phyloP scores from a whole-genome alignment of 2,888 invertebrate species.

The Aphidoletes aphidimyza region DNA sequence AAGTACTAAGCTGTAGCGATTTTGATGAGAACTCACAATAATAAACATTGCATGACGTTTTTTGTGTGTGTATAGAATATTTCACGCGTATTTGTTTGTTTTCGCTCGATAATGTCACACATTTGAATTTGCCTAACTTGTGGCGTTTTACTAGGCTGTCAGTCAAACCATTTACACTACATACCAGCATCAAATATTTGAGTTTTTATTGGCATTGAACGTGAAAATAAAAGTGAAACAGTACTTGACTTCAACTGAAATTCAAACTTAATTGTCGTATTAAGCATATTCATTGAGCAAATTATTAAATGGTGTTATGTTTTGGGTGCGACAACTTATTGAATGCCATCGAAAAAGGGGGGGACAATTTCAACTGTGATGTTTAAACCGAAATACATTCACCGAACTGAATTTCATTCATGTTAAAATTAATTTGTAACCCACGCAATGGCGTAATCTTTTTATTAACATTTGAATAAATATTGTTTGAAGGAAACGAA shows the following conservation, averaged over 20 bases:
- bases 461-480: background rate
- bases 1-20: background rate
- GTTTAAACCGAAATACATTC: background rate
- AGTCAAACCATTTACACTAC: no score
- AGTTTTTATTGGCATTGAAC: constrained; percentile 28
- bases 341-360: background rate
- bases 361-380: background rate
- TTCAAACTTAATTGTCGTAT: constrained; percentile 10
- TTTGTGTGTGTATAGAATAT: background rate
- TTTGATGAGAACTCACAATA: background rate
- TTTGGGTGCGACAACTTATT: background rate
- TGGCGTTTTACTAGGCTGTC: background rate
- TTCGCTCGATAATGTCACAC: background rate
- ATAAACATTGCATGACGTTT: background rate
- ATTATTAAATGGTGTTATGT: background rate
- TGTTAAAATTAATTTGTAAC: background rate
- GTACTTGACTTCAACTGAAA: background rate
- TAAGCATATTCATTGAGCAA: constrained; percentile 24
- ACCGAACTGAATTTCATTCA: background rate
- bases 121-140: background rate
- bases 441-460: constrained; percentile 32
- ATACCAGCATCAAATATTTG: background rate
- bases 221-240: constrained; percentile 26
- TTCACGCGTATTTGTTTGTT: background rate
- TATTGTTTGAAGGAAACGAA: background rate